These are phyloP conservation scores for Hemichromis elongatus DNA, from an alignment of 2,113 vertebrate species.

Conservation along the genomic window DNA sequence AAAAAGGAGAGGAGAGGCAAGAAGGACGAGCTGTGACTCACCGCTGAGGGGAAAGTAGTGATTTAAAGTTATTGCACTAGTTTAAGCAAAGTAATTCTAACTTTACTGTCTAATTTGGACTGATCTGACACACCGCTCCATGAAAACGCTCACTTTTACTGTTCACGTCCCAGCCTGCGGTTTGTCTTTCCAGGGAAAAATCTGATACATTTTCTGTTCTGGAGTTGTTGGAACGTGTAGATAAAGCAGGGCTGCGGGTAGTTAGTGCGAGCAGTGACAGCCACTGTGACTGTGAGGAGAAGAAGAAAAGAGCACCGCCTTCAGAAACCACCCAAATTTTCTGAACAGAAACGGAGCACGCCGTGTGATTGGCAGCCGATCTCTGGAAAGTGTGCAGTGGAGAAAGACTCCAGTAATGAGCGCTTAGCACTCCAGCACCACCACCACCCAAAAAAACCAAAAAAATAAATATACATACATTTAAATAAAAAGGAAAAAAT, in stretches of 20 bases:
- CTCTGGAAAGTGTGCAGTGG: background rate
- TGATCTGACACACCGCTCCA: background rate
- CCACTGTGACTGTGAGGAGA: background rate
- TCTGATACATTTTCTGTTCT: background rate
- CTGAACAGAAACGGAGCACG: background rate
- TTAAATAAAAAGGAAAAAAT: background rate
- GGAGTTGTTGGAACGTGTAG: background rate
- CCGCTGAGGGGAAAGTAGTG: background rate
- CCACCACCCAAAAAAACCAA: background rate
- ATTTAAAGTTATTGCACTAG: background rate
- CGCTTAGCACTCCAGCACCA: background rate
- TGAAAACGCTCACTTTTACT: background rate
- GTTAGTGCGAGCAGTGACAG: conserved; percentile 10
- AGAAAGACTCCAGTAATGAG: conserved; percentile 26
- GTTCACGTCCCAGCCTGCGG: background rate
- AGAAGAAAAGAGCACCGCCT: background rate
- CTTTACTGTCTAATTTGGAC: background rate
- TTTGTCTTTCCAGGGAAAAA: background rate
- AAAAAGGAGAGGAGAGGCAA: background rate
- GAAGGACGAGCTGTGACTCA: background rate
- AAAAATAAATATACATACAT: background rate
- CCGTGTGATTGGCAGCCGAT: conserved; percentile 27
- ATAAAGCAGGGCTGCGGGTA: background rate
- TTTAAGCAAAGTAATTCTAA: background rate
- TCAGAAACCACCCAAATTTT: conserved; percentile 13